These are phyloP conservation scores for Cosmia pyralina DNA, from an alignment of 2,888 invertebrate genomes.

Conservation along the genomic window DNA sequence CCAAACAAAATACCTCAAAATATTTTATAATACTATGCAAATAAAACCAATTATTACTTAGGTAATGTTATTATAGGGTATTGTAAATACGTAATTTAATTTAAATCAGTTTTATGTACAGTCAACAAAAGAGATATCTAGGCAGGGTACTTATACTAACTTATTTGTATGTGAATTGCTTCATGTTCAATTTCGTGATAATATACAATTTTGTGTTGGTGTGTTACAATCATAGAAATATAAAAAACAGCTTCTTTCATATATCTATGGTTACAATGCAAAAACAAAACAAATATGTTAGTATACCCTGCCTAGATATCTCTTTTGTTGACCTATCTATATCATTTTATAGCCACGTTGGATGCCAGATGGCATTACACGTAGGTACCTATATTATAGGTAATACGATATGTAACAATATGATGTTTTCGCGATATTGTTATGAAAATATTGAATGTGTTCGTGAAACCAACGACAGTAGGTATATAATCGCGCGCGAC, in stretches of 20 bases:
- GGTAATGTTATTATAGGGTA: not conserved
- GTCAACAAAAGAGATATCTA: too few relatives aligned
- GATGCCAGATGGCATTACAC: conserved; percentile 8
- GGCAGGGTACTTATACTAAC: too few relatives aligned
- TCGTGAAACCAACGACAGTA: conserved; percentile 3
- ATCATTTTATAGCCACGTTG: conserved; percentile 24
- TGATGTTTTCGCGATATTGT: conserved; percentile 27
- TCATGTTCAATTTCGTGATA: too few relatives aligned
- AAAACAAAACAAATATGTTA: too few relatives aligned
- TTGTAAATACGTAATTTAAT: conserved; percentile 13
- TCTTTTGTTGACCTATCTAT: too few relatives aligned
- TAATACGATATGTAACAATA: conserved; percentile 29
- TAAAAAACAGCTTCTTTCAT: too few relatives aligned
- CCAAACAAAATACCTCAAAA: not conserved
- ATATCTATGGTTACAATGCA: too few relatives aligned
- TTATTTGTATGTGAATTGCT: too few relatives aligned
- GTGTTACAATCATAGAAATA: too few relatives aligned
- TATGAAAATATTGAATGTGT: conserved; percentile 46
- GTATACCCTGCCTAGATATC: too few relatives aligned
- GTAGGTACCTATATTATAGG: not conserved
- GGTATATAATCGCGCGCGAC: too few relatives aligned
- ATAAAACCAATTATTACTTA: conserved; percentile 22
- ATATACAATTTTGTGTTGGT: too few relatives aligned
- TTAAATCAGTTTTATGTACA: conserved; percentile 9
- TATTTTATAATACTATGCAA: conserved; percentile 1